Evolutionary conservation across 2,888 invertebrate genomes (phyloP), one percentile per base, ranked within the genome.

Genomic region (Erebia epiphron): DNA sequence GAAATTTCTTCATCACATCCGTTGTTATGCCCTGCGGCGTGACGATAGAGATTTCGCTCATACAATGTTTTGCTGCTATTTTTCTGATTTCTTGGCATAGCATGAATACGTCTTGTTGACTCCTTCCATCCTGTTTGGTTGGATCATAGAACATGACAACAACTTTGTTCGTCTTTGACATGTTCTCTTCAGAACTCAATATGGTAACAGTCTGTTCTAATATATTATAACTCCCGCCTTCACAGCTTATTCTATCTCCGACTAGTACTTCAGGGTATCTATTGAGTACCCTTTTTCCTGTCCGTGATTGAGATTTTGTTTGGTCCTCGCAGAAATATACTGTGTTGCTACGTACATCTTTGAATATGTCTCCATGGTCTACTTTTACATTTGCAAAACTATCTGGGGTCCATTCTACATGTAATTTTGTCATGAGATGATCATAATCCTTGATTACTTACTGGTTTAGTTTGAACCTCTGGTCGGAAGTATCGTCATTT

Each of bases 271-370:
- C 54, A 1, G 54, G 54, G 18, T 54, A 54, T 18, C 54, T 52
- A n/a, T 52, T 52, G 14, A 52, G n/a, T n/a, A 52, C 52, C n/a
- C 52, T 52, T 52, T n/a, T 52, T 52, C 52, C 52, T n/a, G 16
- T 52, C n/a, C 52, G 14, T 7, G 52, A 52, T 52, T 52, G 52
- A 4, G 16, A 52, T 9, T 52, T 52, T 49, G 13, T 49, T 11
- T 49, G 46, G 9, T 49, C 46, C 11, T 10, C 46, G 11, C 46
- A 49, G 2, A 49, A 49, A 11, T 49, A 49, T 49, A 49, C 46
- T 11, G 13, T 11, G 11, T 49, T 49, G 46, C 11, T 49, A 13
- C 46, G 13, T 49, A 49, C 3, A 49, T 49, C 46, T 49, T 49
- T 49, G 11, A 49, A 49, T 49, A 49, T 49, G 2, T 49, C 46